Base-by-base conservation (phyloP, 2,797 vertebrate genomes). In the Scomberomorus guttatus region DNA sequence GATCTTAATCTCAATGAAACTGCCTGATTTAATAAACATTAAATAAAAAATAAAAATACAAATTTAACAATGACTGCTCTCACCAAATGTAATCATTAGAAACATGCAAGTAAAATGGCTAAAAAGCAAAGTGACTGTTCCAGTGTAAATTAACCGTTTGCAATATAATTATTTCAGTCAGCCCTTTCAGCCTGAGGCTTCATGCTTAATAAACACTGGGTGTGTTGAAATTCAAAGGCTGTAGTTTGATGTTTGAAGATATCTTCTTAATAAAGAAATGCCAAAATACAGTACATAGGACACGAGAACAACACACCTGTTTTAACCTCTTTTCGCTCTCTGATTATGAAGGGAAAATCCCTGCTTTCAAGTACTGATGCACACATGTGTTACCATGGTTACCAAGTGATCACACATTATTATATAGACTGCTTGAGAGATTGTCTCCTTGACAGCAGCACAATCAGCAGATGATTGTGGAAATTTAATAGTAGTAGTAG, bases 381-480 rank as follows among this genome's bases (percentile, higher is more conserved):
- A n/a, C 29, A 25, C 25, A 5, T 51, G 20, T n/a, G 75, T 77
- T 56, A 20, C 66, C 51, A 63, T 39, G 51, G 66, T 50, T n/a
- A 57, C 39, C 39, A 42, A 42, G 39, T 13, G 39, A 42, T 42
- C 39, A 42, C 39, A 42, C 11, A 37, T 37, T 25, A 24, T 25
- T 52, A n/a, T 37, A 39, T 11, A 11, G 37, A 37, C 11, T 37
- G 37, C 37, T 37, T 37, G 10, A 37, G 39, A 42, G 12, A 42
- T 42, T 42, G 12, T 4, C 39, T 42, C 39, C 39, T 42, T 13
- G 39, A 13, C 12, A 42, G 12, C 4, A 42, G 39, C 39, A 42
- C 12, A 55, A 54, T 12, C 37, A 44, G 22, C 62, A 10, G n/a
- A 27, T 9, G 29, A 25, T 39, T 17, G 72, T 14, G 22, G 72